Conservation (phyloP, 2,113 vertebrate genomes). For the Equus przewalskii region DNA sequence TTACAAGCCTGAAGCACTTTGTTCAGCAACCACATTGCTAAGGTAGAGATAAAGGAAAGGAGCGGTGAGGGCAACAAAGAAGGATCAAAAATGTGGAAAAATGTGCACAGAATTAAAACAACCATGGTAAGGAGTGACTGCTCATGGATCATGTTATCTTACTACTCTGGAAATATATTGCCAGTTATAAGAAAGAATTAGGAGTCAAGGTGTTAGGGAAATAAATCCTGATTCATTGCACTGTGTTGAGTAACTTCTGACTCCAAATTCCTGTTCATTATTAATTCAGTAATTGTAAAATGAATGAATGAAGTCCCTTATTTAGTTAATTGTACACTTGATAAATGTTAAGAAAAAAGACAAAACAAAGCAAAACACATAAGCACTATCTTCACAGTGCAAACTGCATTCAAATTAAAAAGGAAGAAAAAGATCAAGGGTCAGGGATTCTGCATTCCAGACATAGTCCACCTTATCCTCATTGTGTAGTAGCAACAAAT, state of each 20-base stretch:
- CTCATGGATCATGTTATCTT: background rate
- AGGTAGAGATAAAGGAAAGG: conserved; percentile 71
- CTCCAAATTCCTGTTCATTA: conserved; percentile 47
- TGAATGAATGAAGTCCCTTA: background rate
- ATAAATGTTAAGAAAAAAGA: background rate
- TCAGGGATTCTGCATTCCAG: background rate
- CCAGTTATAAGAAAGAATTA: background rate
- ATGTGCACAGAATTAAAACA: conserved; percentile 57
- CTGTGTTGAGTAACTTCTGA: conserved; percentile 31
- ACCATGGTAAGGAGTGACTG: background rate
- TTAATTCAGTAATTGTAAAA: conserved; percentile 16
- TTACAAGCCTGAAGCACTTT: conserved; percentile 77
- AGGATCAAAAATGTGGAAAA: background rate
- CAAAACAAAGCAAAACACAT: background rate
- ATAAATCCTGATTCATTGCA: background rate
- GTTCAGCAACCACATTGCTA: conserved; percentile 67
- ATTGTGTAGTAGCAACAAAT: background rate
- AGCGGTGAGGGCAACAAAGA: conserved; percentile 46
- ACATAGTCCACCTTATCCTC: background rate
- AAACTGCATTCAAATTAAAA: background rate
- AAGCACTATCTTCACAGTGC: background rate
- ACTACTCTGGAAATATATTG: background rate
- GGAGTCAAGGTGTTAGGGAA: conserved; percentile 1
- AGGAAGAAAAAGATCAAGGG: background rate
- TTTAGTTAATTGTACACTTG: background rate